Conservation (phyloP, 2,888 invertebrate species). For the Philaethria dido region DNA sequence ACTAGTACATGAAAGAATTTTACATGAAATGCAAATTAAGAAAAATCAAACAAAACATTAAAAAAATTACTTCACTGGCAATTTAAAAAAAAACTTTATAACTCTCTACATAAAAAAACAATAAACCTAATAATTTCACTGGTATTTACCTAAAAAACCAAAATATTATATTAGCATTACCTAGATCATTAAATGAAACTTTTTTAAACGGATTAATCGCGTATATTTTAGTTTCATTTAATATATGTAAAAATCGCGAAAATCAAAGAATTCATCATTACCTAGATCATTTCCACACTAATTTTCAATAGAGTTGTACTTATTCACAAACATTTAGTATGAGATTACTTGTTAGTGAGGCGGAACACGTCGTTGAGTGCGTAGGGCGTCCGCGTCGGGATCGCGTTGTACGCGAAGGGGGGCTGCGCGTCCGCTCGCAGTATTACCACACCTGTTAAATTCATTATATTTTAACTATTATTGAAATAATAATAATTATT, state of each 20-base stretch:
- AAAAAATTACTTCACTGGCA: no score
- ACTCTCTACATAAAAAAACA: neutral
- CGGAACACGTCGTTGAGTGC: constrained; percentile 77
- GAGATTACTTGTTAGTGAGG: constrained; percentile 61
- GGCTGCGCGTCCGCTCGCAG: constrained; percentile 91
- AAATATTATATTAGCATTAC: no score
- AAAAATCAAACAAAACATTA: no score
- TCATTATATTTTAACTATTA: neutral
- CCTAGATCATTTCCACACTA: neutral
- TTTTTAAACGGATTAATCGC: no score
- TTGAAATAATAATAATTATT: no score
- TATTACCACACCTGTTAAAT: constrained; percentile 88
- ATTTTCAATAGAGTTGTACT: constrained; percentile 2
- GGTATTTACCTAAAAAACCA: no score
- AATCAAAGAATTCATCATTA: neutral
- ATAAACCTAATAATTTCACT: neutral
- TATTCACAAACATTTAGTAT: constrained; percentile 3
- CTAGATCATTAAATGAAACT: no score
- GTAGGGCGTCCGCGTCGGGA: constrained; percentile 76
- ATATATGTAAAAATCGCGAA: no score
- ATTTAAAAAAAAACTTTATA: no score
- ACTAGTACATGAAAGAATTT: no score
- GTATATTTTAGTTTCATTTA: no score
- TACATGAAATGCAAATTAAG: no score
- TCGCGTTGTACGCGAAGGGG: constrained; percentile 72